These are phyloP conservation scores for Neosilurus mollespiculum DNA, from an alignment of 2,797 vertebrate species.

Conservation along the genomic window DNA sequence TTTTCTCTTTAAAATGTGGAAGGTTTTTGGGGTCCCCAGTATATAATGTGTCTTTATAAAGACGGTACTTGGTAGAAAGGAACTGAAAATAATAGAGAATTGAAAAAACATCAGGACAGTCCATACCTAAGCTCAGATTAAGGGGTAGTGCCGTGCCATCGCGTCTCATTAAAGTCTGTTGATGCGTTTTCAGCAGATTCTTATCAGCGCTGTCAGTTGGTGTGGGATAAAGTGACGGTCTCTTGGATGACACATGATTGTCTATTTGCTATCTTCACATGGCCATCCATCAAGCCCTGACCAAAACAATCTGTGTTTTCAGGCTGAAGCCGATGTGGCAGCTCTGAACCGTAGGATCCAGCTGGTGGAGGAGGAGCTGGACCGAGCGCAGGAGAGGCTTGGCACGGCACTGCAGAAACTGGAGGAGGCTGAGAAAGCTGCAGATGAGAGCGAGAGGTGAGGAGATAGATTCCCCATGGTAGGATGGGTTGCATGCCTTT, in stretches of 20 bases:
- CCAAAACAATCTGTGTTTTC: conserved; percentile 30
- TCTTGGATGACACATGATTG: conserved; percentile 1
- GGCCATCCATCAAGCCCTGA: conserved; percentile 11
- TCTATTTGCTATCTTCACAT: conserved; percentile 25
- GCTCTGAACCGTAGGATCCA: conserved; percentile 95
- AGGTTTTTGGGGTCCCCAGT: no score
- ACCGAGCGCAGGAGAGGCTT: conserved; percentile 93
- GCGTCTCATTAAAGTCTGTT: neutral
- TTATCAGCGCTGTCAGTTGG: neutral
- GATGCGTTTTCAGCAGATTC: neutral
- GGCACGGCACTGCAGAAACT: conserved; percentile 93
- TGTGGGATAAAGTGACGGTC: neutral
- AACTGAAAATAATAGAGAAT: neutral
- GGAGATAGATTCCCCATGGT: conserved; percentile 23
- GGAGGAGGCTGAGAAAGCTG: conserved; percentile 97
- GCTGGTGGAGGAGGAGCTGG: conserved; percentile 97
- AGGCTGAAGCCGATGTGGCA: conserved; percentile 97
- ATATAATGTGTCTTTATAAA: neutral
- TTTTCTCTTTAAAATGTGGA: no score
- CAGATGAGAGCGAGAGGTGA: conserved; percentile 96
- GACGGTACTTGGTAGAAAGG: neutral
- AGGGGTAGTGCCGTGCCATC: neutral
- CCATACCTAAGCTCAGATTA: neutral
- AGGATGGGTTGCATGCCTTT: neutral
- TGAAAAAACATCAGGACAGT: neutral